These are phyloP conservation scores for Pharmacophagus antenor DNA, from an alignment of 2,888 invertebrate species.

Conservation along the genomic window DNA sequence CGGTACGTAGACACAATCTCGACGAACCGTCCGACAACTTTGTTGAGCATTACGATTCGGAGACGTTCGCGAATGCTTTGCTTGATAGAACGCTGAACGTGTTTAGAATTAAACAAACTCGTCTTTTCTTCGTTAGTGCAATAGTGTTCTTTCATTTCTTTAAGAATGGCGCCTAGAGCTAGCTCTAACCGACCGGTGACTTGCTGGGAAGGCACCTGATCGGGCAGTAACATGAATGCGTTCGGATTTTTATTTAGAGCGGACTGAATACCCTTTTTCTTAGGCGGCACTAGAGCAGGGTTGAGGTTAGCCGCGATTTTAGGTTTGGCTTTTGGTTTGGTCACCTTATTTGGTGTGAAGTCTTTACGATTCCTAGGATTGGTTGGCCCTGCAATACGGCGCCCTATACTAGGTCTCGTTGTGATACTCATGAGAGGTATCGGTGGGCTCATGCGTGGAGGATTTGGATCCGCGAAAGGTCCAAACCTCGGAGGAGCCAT, in stretches of 20 bases:
- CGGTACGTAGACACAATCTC: slow-evolving; percentile 52
- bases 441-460: slow-evolving; percentile 21
- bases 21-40: slow-evolving; percentile 43
- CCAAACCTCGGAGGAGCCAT: slow-evolving; percentile 34
- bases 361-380: slow-evolving; percentile 36
- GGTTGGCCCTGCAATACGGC: slow-evolving; percentile 35
- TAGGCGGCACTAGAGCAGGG: slow-evolving; percentile 32
- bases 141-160: slow-evolving; percentile 46
- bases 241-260: slow-evolving; percentile 21
- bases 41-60: slow-evolving; percentile 51
- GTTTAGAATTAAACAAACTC: slow-evolving; percentile 31
- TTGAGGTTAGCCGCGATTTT: slow-evolving; percentile 14
- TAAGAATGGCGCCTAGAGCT: slow-evolving; percentile 57
- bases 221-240: slow-evolving; percentile 40
- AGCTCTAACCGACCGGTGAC: slow-evolving; percentile 63
- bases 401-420: slow-evolving; percentile 37
- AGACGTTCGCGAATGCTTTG: slow-evolving; percentile 58
- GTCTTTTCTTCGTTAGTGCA: slow-evolving; percentile 30
- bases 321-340: slow-evolving; percentile 40
- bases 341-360: slow-evolving; percentile 45
- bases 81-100: slow-evolving; percentile 43
- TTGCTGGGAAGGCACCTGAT: slow-evolving; percentile 46
- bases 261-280: slow-evolving; percentile 38
- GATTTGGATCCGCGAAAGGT: slow-evolving; percentile 29
- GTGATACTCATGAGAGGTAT: slow-evolving; percentile 32